phyloP scores from a whole-genome alignment of 2,113 vertebrate genomes.

The Ursus arctos region DNA sequence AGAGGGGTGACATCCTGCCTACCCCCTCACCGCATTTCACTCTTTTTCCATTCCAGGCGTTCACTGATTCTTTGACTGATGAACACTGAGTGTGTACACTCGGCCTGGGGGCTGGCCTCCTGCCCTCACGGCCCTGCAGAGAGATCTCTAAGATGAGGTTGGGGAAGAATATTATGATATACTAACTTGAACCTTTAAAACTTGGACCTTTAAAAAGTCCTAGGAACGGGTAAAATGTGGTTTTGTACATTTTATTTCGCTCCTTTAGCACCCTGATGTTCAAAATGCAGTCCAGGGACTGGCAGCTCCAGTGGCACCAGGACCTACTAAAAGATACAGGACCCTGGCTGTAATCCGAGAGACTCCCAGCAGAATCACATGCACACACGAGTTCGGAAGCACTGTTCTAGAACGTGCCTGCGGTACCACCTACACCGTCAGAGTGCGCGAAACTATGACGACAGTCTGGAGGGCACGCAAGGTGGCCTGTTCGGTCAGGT shows the following conservation, averaged over 20 bases:
- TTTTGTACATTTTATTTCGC: background rate
- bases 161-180: background rate
- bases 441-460: background rate
- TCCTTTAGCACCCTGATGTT: background rate
- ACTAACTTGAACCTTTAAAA: background rate
- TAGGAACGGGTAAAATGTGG: background rate
- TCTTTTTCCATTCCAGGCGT: background rate
- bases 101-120: background rate
- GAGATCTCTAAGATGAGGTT: background rate
- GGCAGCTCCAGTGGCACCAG: background rate
- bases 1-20: background rate
- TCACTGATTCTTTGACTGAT: background rate
- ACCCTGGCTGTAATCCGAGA: accelerated
- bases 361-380: accelerated
- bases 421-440: accelerated
- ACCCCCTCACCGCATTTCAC: no score
- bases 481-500: background rate
- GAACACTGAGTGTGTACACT: no score
- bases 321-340: background rate
- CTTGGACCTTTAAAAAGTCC: background rate
- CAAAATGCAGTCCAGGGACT: background rate
- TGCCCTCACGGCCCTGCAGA: background rate
- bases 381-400: accelerated
- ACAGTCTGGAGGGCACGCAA: background rate
- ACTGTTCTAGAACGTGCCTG: accelerated